Percentiles rank a stretch among this genome's conserved stretches.
Evolutionary conservation across 2,888 invertebrate species (phyloP).

Genomic region (Acrocyrtus sp.): DNA sequence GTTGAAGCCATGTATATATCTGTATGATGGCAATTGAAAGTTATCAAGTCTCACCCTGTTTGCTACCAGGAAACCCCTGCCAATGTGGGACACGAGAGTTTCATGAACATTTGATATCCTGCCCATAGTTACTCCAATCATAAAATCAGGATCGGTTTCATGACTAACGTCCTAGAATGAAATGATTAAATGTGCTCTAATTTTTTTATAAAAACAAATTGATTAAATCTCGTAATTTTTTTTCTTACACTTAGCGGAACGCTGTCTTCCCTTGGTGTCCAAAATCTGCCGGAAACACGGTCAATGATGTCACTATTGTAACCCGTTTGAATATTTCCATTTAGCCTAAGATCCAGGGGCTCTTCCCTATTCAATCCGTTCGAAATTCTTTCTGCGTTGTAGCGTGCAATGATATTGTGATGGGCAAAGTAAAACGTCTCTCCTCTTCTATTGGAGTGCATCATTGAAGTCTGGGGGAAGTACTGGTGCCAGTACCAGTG

Average conservation of each 20-base stretch:
- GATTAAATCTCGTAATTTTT: too few relatives aligned
- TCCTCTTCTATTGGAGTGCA: slow-evolving; percentile 77
- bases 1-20: too few relatives aligned
- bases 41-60: too few relatives aligned
- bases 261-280: too few relatives aligned
- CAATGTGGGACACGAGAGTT: neutral
- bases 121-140: neutral
- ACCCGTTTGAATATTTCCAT: neutral
- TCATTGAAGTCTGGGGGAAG: neutral
- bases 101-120: neutral
- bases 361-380: neutral
- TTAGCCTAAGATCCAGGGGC: neutral
- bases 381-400: neutral
- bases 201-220: too few relatives aligned
- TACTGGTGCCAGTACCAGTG: slow-evolving; percentile 28
- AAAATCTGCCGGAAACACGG: neutral
- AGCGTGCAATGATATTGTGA: slow-evolving; percentile 69
- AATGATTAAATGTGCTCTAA: too few relatives aligned
- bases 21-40: too few relatives aligned
- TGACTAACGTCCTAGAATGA: neutral
- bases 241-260: too few relatives aligned
- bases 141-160: neutral
- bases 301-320: neutral
- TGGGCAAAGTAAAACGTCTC: slow-evolving; percentile 85
- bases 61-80: neutral